These are phyloP conservation scores for Eonycteris spelaea DNA, from an alignment of 2,113 vertebrate genomes.

Conservation along the genomic window DNA sequence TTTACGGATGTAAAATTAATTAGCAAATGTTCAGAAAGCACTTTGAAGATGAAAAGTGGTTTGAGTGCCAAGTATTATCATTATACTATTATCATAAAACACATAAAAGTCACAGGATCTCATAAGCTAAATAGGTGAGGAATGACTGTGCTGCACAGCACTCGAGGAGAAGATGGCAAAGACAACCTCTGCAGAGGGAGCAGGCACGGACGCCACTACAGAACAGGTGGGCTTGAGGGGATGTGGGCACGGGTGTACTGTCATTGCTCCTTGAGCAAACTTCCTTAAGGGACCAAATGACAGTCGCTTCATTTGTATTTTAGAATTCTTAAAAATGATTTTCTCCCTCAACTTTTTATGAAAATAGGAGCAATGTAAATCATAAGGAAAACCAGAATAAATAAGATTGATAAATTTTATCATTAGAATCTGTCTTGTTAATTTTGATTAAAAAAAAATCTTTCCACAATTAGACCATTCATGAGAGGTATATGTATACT, in stretches of 20 bases:
- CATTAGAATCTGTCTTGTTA: background rate
- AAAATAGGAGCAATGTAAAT: background rate
- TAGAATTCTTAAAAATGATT: background rate
- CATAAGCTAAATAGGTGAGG: constrained; percentile 57
- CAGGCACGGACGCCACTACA: background rate
- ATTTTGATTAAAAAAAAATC: background rate
- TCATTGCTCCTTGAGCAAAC: background rate
- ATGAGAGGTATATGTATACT: background rate
- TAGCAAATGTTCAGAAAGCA: constrained; percentile 57
- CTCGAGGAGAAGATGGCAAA: constrained; percentile 29
- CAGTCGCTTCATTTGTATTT: background rate
- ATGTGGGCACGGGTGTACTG: background rate
- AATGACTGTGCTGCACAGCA: background rate
- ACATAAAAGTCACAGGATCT: constrained; percentile 41
- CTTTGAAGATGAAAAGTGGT: constrained; percentile 71
- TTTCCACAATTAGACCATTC: background rate
- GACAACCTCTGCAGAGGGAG: background rate
- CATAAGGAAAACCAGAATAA: background rate
- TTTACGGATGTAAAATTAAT: constrained; percentile 61
- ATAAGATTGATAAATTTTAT: background rate
- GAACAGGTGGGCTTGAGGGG: constrained; percentile 15
- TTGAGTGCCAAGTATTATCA: constrained; percentile 58
- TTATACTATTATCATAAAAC: constrained; percentile 65
- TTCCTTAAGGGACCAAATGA: background rate
- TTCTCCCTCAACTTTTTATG: background rate